phyloP scores from a whole-genome alignment of 2,113 vertebrate species.

The Rhea americana region DNA sequence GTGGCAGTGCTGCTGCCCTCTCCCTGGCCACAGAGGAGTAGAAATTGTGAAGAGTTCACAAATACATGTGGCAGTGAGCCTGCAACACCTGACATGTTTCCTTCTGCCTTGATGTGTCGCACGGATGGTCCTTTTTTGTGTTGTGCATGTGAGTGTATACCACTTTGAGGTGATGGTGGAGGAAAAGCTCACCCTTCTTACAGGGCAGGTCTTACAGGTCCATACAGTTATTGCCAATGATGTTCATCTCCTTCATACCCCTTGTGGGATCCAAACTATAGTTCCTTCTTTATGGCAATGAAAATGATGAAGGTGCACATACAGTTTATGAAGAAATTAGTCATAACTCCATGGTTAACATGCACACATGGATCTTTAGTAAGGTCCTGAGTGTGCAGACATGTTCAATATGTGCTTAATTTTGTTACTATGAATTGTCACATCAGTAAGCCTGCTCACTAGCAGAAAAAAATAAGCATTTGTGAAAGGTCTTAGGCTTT shows the following conservation, averaged over 20 bases:
- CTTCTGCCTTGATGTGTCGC: not conserved
- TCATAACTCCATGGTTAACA: fast-evolving
- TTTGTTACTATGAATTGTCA: not conserved
- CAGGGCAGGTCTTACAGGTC: not conserved
- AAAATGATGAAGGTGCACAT: not conserved
- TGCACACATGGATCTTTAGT: not conserved
- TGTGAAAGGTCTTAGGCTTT: not conserved
- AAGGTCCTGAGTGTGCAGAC: not conserved
- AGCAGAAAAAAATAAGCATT: not conserved
- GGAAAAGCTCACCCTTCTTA: not conserved
- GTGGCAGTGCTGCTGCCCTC: not conserved
- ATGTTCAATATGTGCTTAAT: not conserved
- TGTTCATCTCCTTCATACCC: fast-evolving
- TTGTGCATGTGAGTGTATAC: not conserved
- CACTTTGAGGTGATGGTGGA: not conserved
- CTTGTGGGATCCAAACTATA: not conserved
- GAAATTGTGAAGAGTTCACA: not conserved
- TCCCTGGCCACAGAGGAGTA: not conserved
- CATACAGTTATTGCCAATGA: not conserved
- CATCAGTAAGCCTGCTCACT: not conserved
- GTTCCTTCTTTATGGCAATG: not conserved
- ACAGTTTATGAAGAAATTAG: not conserved
- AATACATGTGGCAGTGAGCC: not conserved
- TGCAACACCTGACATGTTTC: not conserved
- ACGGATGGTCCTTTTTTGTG: not conserved